Evolutionary conservation across 2,113 vertebrate species (phyloP), one percentile per base, ranked within the genome.

Genomic region (Phylloscopus trochilus): DNA sequence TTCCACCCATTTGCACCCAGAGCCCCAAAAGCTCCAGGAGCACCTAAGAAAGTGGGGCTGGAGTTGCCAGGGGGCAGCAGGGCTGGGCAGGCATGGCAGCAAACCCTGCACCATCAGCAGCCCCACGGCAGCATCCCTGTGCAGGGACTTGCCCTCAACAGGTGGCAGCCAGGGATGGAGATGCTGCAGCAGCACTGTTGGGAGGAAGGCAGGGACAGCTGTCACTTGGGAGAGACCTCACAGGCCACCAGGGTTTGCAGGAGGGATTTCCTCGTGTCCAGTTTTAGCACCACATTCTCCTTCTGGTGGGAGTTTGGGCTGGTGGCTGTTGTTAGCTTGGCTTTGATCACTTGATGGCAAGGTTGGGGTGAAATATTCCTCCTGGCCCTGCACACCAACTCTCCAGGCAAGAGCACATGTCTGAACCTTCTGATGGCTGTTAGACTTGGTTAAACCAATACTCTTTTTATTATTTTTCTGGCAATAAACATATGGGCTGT

Each of bases 401-500:
- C 87, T 93, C 76, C 49, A n/a, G 59, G 49, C 1, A 5, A 76
- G 60, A 75, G 52, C 79, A 85, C 77, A 24, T 7, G 31, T 79
- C 74, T 73, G 28, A 96, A 80, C 52, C 46, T 93, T 92, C 51
- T 55, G 82, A 94, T 86, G 90, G 63, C 93, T 7, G 15, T 74
- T 85, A 88, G 68, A 76, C 75, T 83, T 78, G 72, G 75, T 86
- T 90, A 94, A 94, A 94, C 68, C 83, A 89, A 88, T 77, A 52
- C 47, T 74, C 44, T 33, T 81, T 80, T 85, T 89, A 74, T 64
- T 88, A 73, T 94, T 91, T 91, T 91, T 82, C 92, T 95, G 92
- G 64, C 93, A 95, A 95, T 90, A 94, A 95, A 88, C 94, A 86
- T 93, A 91, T 67, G 83, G 93, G 72, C 63, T 92, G 85, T 90